These are phyloP conservation scores for Catharus bicknelli DNA, from an alignment of 2,113 vertebrate genomes.

Conservation along the genomic window DNA sequence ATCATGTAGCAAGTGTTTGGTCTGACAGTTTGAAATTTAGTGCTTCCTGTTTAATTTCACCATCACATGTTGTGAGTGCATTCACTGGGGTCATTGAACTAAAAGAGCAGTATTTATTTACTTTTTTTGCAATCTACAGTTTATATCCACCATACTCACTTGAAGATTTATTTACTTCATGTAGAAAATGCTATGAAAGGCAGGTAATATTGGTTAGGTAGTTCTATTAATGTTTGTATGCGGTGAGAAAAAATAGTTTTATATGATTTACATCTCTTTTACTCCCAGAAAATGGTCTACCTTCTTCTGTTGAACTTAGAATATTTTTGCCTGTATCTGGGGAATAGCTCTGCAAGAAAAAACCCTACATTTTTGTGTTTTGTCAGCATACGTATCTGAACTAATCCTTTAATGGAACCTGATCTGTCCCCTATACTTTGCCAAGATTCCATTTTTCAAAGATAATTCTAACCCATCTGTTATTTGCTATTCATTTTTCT, in stretches of 20 bases:
- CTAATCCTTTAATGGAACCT: neutral
- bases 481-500: neutral
- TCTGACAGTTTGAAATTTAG: neutral
- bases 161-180: neutral
- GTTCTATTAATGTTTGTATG: neutral
- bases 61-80: neutral
- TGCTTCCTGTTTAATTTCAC: neutral
- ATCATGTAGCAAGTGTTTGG: neutral
- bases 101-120: neutral
- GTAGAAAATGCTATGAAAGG: neutral
- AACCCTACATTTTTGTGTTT: neutral
- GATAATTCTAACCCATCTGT: neutral
- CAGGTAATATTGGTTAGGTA: neutral
- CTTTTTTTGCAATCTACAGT: neutral
- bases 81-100: neutral
- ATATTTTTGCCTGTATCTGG: neutral
- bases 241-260: neutral
- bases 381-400: neutral
- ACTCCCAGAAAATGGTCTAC: neutral
- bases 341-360: neutral
- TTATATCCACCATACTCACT: neutral
- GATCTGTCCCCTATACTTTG: neutral
- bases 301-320: neutral
- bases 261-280: neutral
- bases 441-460: conserved; percentile 18